phyloP scores from a whole-genome alignment of 2,797 vertebrate species.

The Poecilia velifera region DNA sequence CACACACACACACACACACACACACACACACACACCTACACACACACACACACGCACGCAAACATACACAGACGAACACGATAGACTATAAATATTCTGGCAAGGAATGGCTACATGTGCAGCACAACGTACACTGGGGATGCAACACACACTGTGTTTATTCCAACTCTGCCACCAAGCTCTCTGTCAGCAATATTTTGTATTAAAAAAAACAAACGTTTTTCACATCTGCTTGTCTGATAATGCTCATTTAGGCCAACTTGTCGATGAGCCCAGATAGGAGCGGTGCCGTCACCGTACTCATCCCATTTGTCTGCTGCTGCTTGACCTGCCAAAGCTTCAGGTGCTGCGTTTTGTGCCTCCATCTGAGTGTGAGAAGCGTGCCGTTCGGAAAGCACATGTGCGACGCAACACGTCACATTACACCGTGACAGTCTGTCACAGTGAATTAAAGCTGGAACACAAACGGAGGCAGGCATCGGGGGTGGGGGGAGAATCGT shows the following conservation, averaged over 20 bases:
- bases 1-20: slow-evolving; percentile 35
- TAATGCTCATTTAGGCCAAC: slow-evolving; percentile 60
- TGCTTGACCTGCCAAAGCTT: slow-evolving; percentile 41
- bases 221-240: slow-evolving; percentile 65
- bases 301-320: slow-evolving; percentile 44
- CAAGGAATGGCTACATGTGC: slow-evolving; percentile 53
- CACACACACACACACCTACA: slow-evolving; percentile 33
- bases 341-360: slow-evolving; percentile 58
- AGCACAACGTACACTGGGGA: slow-evolving; percentile 51
- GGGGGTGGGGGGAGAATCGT: slow-evolving; percentile 59
- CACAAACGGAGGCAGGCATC: slow-evolving; percentile 49
- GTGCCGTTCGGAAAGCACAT: slow-evolving; percentile 63
- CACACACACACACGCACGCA: slow-evolving; percentile 37
- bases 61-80: slow-evolving; percentile 57
- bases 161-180: slow-evolving; percentile 49
- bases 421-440: slow-evolving; percentile 69
- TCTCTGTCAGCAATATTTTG: slow-evolving; percentile 64
- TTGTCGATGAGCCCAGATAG: slow-evolving; percentile 42
- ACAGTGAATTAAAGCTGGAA: slow-evolving; percentile 63
- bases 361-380: slow-evolving; percentile 53
- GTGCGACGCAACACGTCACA: slow-evolving; percentile 65
- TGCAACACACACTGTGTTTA: slow-evolving; percentile 52
- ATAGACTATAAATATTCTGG: slow-evolving; percentile 74
- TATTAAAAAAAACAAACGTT: slow-evolving; percentile 13
- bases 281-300: slow-evolving; percentile 31